Evolutionary conservation across 2,113 vertebrate species (phyloP).

Genomic region (Lycocorax pyrrhopterus): DNA sequence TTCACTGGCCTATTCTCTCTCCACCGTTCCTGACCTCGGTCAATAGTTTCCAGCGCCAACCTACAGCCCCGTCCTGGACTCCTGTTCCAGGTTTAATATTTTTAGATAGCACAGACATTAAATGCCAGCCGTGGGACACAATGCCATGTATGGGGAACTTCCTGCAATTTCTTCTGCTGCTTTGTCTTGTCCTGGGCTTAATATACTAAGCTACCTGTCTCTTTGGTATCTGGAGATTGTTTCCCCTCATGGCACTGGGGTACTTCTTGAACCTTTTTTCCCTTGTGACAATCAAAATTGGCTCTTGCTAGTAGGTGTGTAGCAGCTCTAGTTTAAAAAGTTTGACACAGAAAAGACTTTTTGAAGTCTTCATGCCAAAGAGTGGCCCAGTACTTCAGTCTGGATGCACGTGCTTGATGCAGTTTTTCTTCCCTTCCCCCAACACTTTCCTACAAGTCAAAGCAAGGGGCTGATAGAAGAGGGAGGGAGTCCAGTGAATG

Average conservation of each 20-base stretch:
- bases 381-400: background rate
- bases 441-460: background rate
- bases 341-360: background rate
- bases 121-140: background rate
- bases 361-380: background rate
- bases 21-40: background rate
- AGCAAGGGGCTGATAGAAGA: background rate
- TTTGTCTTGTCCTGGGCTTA: background rate
- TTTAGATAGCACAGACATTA: background rate
- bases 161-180: background rate
- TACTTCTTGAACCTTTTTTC: background rate
- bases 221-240: background rate
- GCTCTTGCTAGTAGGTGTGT: background rate
- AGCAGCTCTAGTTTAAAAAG: background rate
- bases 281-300: background rate
- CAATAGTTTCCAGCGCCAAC: background rate
- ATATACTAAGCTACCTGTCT: background rate
- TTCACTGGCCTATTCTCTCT: background rate
- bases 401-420: background rate
- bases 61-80: background rate
- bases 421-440: background rate
- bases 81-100: background rate
- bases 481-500: background rate
- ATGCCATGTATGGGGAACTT: background rate
- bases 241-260: background rate